Percentiles rank a stretch among this genome's conserved stretches.
Conservation (phyloP, 1,140 invertebrate genomes). For the Holotrichia oblita region DNA sequence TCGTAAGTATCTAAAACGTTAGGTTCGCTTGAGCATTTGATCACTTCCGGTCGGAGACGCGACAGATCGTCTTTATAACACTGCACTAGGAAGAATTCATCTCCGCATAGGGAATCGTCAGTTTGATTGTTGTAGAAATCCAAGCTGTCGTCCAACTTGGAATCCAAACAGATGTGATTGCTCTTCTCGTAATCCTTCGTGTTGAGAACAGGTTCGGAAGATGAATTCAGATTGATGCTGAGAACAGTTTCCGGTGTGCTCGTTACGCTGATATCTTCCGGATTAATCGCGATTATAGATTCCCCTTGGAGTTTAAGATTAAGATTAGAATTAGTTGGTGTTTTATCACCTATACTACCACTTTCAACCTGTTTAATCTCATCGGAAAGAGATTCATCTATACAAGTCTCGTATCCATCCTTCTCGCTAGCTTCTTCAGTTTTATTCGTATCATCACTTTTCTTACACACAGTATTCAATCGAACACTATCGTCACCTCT, state of each 20-base stretch:
- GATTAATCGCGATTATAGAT: too few species aligned
- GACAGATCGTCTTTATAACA: conserved; percentile 47
- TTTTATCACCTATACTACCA: too few species aligned
- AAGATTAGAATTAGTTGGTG: conserved; percentile 55
- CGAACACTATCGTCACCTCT: neutral
- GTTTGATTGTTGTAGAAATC: conserved; percentile 54
- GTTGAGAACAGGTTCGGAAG: conserved; percentile 50
- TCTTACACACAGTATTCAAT: neutral
- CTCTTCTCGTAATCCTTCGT: conserved; percentile 40
- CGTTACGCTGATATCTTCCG: conserved; percentile 31
- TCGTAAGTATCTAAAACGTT: conserved; percentile 51
- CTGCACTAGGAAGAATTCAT: conserved; percentile 59
- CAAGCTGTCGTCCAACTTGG: conserved; percentile 50
- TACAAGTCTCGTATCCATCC: conserved; percentile 58
- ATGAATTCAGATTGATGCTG: conserved; percentile 27
- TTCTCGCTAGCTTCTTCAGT: conserved; percentile 45
- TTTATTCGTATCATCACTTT: neutral
- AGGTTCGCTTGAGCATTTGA: conserved; percentile 54
- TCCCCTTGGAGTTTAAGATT: conserved; percentile 42
- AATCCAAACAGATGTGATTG: conserved; percentile 51
- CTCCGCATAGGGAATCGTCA: conserved; percentile 49
- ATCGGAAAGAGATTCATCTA: conserved; percentile 58
- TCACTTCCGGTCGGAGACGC: conserved; percentile 42
- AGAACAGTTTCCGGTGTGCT: conserved; percentile 38
- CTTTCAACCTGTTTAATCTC: conserved; percentile 46